Evolutionary conservation across 2,113 vertebrate species (phyloP).

Genomic region (Bubalus kerabau): DNA sequence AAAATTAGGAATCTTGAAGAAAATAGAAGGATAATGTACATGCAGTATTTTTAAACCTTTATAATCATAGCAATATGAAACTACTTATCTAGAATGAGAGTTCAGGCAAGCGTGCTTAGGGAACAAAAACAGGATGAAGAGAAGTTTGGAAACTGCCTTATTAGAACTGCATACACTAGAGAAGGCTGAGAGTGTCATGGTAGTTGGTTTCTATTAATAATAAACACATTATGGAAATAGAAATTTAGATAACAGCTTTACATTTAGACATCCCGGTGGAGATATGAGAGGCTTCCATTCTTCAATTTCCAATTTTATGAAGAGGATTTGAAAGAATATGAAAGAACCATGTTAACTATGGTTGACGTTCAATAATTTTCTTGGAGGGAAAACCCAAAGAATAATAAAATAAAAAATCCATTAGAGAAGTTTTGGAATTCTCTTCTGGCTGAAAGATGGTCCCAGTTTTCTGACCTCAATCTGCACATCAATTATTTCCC

Average conservation of each 20-base stretch:
- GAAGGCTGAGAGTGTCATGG: neutral
- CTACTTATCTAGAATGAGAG: neutral
- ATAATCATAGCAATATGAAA: neutral
- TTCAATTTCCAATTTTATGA: neutral
- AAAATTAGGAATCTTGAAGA: neutral
- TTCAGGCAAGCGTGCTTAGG: neutral
- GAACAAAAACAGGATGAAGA: neutral
- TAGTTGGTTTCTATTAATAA: neutral
- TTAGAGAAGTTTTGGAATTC: neutral
- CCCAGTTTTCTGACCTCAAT: neutral
- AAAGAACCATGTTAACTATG: neutral
- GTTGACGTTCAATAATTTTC: neutral
- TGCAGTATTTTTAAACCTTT: neutral
- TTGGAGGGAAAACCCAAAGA: neutral
- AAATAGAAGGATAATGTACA: neutral
- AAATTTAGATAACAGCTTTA: neutral
- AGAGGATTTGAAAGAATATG: neutral
- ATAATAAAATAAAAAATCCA: neutral
- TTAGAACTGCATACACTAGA: neutral
- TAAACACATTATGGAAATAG: neutral
- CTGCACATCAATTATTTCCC: neutral
- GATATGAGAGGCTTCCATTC: neutral
- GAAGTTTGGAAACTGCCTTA: neutral
- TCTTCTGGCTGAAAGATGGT: neutral
- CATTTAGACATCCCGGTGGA: neutral